These are phyloP conservation scores for Champsocephalus esox DNA, from an alignment of 2,797 vertebrate genomes.

Conservation along the genomic window DNA sequence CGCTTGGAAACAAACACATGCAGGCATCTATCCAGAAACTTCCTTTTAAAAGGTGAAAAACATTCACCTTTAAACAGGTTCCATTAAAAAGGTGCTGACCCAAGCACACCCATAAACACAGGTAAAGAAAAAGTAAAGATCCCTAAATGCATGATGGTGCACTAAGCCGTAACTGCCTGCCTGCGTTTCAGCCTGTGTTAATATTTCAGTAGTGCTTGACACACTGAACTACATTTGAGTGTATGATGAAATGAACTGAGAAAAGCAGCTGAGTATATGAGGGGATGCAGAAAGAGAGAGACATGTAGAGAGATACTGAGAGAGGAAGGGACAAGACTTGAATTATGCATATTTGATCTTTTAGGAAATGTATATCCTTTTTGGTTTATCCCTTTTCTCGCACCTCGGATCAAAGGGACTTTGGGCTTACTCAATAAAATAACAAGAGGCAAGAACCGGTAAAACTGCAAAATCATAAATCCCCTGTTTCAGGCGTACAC, in stretches of 20 bases:
- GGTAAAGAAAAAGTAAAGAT: constrained; percentile 23
- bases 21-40: neutral
- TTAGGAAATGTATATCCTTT: constrained; percentile 51
- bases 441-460: constrained; percentile 62
- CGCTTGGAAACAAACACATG: constrained; percentile 1
- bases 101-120: neutral
- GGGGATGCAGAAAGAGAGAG: constrained; percentile 30
- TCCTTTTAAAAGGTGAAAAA: neutral
- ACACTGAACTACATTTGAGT: constrained; percentile 84
- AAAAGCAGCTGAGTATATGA: constrained; percentile 48
- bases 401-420: constrained; percentile 58
- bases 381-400: constrained; percentile 49
- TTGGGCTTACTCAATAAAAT: constrained; percentile 64
- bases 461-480: constrained; percentile 69
- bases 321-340: constrained; percentile 21
- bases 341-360: constrained; percentile 48
- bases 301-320: neutral
- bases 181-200: constrained; percentile 65
- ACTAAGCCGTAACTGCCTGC: constrained; percentile 38
- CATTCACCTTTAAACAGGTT: neutral
- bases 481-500: constrained; percentile 28
- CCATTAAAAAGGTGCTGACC: constrained; percentile 17
- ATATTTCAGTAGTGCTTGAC: constrained; percentile 84
- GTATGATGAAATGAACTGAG: constrained; percentile 35
- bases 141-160: constrained; percentile 44